Base-by-base conservation (phyloP, 1,140 invertebrate genomes). In the Zaprionus gabonicus region DNA sequence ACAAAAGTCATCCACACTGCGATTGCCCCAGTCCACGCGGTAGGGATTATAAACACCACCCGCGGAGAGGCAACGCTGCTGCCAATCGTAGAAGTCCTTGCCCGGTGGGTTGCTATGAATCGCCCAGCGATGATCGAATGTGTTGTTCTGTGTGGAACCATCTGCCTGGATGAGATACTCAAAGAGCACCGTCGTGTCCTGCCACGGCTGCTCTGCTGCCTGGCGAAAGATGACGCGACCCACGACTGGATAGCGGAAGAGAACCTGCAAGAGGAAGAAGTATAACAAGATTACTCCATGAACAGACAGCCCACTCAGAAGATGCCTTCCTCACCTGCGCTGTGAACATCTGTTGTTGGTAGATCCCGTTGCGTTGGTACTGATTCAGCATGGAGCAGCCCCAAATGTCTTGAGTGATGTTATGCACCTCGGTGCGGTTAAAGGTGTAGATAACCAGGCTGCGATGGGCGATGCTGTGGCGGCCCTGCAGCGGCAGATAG, bases 51-150 rank as follows among this genome's bases (percentile, higher is more conserved):
- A 98, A 66, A 96, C 94, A 4, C 91, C 83, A n/a, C 96, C 97
- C 5, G 97, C 95, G 78, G 97, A 98, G 3, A 97, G 92, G 92
- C 97, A 98, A 55, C 98, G 93, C 64, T 94, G 95, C 53, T 95
- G 96, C 97, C 97, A 98, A 91, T 98, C 97, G 88, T 98, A 98
- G 91, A 97, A 98, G 93, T 99, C 98, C 79, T 95, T 95, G n/a
- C 96, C 96, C 0, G 95, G 95, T 0, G 95, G 91, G 46, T 92
- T 87, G 67, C 94, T 94, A 81, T 95, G 95, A 3, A 95, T 93
- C 0, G 95, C 95, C 95, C 94, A 96, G 87, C 96, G 94, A 92
- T 98, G 97, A 51, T 95, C 95, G 38, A 93, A 93, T 0, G 97
- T 97, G 91, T 96, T 96, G 90, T 98, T 98, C 41, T 96, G 93